Conservation (phyloP, 2,797 vertebrate genomes). For the Simalia tracyae region DNA sequence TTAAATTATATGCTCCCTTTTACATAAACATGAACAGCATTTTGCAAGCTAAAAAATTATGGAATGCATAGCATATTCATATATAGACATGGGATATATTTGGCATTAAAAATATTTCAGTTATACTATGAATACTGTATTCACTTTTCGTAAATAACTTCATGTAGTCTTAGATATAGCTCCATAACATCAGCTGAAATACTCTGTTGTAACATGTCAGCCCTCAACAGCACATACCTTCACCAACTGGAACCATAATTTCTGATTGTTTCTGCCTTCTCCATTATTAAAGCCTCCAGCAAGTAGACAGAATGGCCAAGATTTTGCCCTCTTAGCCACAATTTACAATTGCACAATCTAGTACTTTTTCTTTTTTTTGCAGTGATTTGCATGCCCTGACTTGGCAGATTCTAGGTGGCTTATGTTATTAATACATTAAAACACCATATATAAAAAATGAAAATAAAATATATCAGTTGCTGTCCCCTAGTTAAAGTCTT, state of each 20-base stretch:
- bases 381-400: not conserved
- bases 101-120: not conserved
- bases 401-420: not conserved
- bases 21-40: not conserved
- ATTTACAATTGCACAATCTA: not conserved
- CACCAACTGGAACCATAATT: not conserved
- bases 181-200: not conserved
- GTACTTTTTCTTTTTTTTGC: not conserved
- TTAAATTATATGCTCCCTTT: not conserved
- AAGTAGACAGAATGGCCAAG: not conserved
- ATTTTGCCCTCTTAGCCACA: not conserved
- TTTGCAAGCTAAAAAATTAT: not conserved
- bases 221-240: not conserved
- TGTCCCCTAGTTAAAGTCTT: too few species aligned
- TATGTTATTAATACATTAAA: not conserved
- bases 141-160: not conserved
- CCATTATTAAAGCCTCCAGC: not conserved
- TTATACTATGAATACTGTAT: not conserved
- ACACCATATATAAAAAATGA: too few species aligned
- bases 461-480: too few species aligned
- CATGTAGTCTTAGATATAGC: not conserved
- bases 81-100: not conserved
- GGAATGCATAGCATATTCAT: not conserved
- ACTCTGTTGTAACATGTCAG: not conserved
- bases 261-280: not conserved